A percentile compares a stretch with the other conserved stretches of the same genome.
These are phyloP conservation scores for Falco columbarius DNA, from an alignment of 2,797 vertebrate genomes.

Conservation along the genomic window DNA sequence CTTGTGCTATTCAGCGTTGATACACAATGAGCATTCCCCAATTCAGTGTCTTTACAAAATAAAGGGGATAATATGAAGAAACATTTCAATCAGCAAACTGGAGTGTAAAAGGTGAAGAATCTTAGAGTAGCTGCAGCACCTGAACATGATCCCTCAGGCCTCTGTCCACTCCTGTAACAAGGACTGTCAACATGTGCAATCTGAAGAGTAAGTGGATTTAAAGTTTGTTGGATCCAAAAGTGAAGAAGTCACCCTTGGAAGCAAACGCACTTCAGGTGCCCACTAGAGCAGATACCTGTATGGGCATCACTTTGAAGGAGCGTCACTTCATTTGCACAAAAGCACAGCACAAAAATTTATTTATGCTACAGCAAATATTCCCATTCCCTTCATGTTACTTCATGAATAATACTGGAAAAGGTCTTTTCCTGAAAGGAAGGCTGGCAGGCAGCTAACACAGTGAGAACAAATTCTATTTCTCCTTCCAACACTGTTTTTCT, in stretches of 20 bases:
- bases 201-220: not conserved
- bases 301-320: not conserved
- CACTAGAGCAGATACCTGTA: not conserved
- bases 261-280: not conserved
- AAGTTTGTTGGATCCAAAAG: not conserved
- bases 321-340: not conserved
- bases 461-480: not conserved
- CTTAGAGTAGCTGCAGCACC: not conserved
- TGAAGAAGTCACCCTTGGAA: not conserved
- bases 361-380: not conserved
- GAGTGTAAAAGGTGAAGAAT: not conserved
- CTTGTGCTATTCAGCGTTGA: not conserved
- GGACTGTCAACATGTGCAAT: rapidly evolving
- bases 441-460: not conserved
- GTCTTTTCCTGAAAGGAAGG: not conserved
- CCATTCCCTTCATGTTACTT: not conserved
- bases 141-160: not conserved
- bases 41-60: not conserved
- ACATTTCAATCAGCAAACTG: not conserved
- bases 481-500: not conserved
- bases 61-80: not conserved
- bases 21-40: not conserved
- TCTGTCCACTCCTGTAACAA: not conserved
- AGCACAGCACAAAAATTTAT: not conserved
- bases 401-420: not conserved